Evolutionary conservation across 2,797 vertebrate species (phyloP).

Genomic region (Echeneis naucrates): DNA sequence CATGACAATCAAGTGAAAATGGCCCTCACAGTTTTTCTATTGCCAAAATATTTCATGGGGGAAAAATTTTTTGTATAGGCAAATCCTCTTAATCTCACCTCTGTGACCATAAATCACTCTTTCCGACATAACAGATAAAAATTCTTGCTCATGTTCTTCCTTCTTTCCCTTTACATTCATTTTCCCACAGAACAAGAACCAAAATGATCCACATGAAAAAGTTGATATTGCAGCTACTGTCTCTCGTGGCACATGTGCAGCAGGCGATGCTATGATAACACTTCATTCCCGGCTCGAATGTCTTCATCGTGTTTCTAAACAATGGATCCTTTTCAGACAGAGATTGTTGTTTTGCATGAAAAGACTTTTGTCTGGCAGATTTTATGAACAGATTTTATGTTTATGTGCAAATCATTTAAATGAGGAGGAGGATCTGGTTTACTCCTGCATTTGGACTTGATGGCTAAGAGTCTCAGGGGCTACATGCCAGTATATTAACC

Average conservation of each 20-base stretch:
- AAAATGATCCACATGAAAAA: not conserved
- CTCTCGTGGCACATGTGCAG: not conserved
- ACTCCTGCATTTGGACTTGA: not conserved
- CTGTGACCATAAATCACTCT: not conserved
- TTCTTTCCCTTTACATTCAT: not conserved
- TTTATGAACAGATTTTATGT: not conserved
- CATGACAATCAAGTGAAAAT: conserved; percentile 6
- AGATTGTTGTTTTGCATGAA: not conserved
- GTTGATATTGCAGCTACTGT: not conserved
- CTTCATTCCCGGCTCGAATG: not conserved
- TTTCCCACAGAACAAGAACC: not conserved
- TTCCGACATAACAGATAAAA: not conserved
- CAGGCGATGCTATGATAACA: not conserved
- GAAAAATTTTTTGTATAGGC: not conserved
- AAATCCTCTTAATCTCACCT: not conserved
- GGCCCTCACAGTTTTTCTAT: not conserved
- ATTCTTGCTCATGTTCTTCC: not conserved
- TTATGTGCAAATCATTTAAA: not conserved
- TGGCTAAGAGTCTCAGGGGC: not conserved
- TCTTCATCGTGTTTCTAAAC: not conserved
- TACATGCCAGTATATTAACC: not conserved
- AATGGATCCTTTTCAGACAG: not conserved
- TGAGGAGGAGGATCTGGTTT: not conserved
- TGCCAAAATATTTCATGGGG: not conserved
- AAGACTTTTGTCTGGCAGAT: not conserved